A percentile compares a stretch with the other conserved stretches of the same genome.
Evolutionary conservation across 2,113 vertebrate genomes (phyloP).

Genomic region (Menura novaehollandiae): DNA sequence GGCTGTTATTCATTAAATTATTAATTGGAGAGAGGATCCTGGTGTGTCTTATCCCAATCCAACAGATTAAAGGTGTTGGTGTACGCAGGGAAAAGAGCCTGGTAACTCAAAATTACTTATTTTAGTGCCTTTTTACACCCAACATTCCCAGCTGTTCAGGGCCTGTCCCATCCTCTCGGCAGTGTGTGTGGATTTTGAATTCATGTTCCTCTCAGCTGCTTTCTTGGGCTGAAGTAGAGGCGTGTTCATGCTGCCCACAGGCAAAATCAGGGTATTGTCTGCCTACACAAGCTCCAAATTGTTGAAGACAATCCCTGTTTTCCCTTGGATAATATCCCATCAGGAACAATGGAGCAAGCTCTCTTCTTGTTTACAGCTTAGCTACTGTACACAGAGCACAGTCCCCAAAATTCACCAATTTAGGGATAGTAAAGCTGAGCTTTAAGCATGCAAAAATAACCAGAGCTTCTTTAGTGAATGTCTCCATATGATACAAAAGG

Average conservation of each 20-base stretch:
- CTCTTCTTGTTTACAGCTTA: slow-evolving; percentile 3
- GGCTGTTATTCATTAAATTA: neutral
- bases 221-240: neutral
- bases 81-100: neutral
- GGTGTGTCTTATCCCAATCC: neutral
- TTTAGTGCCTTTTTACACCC: neutral
- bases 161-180: neutral
- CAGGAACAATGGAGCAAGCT: neutral
- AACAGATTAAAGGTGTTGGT: neutral
- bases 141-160: neutral
- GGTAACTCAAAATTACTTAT: neutral
- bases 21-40: neutral
- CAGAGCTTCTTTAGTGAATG: neutral
- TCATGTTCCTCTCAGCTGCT: neutral
- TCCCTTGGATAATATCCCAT: neutral
- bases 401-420: neutral
- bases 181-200: neutral
- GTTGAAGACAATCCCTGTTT: slow-evolving; percentile 2
- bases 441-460: neutral
- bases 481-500: neutral
- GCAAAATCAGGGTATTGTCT: neutral
- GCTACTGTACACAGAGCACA: neutral
- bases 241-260: neutral
- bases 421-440: neutral
- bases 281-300: neutral